These are phyloP conservation scores for Daubentonia madagascariensis DNA, from an alignment of 2,113 vertebrate species.

Conservation along the genomic window DNA sequence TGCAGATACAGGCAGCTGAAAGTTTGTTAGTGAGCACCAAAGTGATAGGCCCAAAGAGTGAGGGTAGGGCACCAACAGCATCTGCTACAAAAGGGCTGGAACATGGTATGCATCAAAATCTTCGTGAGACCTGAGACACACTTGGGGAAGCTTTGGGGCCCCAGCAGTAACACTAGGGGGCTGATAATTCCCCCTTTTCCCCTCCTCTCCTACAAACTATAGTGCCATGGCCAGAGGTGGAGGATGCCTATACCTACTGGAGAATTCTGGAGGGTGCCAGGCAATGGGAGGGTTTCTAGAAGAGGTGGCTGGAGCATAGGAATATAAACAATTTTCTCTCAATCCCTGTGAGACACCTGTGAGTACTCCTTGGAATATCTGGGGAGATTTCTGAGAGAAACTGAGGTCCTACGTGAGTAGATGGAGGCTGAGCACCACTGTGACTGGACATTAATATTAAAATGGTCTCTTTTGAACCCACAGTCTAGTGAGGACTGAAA, in stretches of 20 bases:
- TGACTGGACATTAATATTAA: neutral
- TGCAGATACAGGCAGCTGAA: neutral
- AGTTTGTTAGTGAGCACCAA: neutral
- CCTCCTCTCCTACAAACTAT: neutral
- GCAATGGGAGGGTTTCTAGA: neutral
- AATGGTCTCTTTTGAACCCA: neutral
- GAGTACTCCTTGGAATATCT: neutral
- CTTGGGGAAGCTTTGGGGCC: neutral
- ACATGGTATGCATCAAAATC: neutral
- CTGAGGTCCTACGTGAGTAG: neutral
- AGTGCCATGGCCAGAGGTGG: neutral
- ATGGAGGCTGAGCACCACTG: neutral
- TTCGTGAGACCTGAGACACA: neutral
- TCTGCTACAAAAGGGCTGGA: neutral
- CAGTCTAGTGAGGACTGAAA: neutral
- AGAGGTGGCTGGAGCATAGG: neutral
- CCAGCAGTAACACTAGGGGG: neutral
- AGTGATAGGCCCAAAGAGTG: neutral
- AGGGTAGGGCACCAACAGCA: neutral
- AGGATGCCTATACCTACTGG: neutral
- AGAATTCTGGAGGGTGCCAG: neutral
- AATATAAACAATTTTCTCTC: neutral
- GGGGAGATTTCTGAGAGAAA: neutral
- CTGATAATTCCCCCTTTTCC: neutral
- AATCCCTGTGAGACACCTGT: neutral